Evolutionary conservation across 2,113 vertebrate species (phyloP).

Genomic region (Isurus oxyrinchus): DNA sequence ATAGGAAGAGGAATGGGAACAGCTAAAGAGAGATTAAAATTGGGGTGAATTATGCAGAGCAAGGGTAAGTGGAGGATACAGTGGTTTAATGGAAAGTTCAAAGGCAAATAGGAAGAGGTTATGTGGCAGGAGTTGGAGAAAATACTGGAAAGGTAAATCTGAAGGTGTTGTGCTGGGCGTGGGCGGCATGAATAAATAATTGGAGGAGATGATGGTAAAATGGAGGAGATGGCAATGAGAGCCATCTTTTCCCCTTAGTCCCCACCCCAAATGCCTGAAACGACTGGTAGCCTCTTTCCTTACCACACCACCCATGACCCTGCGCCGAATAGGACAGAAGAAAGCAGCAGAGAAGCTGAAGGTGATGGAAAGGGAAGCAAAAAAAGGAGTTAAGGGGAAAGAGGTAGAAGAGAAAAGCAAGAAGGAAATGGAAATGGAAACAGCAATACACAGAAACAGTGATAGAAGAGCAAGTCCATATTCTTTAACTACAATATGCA

Average conservation of each 20-base stretch:
- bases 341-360: background rate
- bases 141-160: background rate
- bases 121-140: background rate
- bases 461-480: background rate
- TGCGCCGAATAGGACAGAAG: background rate
- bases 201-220: background rate
- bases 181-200: background rate
- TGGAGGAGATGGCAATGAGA: too few species aligned
- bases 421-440: background rate
- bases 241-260: background rate
- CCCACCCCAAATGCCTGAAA: background rate
- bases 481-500: background rate
- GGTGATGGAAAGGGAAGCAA: background rate
- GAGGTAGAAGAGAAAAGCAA: background rate
- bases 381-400: background rate
- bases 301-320: background rate
- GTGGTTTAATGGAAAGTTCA: background rate
- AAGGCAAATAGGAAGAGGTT: background rate
- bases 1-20: background rate
- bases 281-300: too few species aligned
- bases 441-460: background rate
- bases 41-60: background rate
- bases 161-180: background rate
- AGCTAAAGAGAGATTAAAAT: background rate
- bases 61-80: background rate